Conservation (phyloP, 2,113 vertebrate species). For the Sigmodon hispidus region DNA sequence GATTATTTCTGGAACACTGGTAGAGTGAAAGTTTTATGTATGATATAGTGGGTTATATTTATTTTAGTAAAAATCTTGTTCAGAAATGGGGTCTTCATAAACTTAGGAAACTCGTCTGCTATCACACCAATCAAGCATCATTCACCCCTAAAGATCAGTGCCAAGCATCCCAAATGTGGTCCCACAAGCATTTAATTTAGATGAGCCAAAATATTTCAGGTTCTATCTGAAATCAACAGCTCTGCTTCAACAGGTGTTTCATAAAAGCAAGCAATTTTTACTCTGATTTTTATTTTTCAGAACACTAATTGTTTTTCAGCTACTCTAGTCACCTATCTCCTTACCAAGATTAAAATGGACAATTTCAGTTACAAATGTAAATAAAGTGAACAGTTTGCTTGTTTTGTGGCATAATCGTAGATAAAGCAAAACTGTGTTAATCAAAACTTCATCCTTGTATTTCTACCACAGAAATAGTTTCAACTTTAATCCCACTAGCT, state of each 20-base stretch:
- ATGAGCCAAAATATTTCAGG: not conserved
- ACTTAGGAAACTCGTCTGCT: slow-evolving; percentile 30
- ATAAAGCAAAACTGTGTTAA: not conserved
- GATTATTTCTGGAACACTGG: slow-evolving; percentile 6
- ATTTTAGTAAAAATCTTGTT: slow-evolving; percentile 66
- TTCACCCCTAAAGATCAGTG: slow-evolving; percentile 4
- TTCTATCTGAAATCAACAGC: slow-evolving; percentile 29
- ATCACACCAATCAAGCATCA: slow-evolving; percentile 52
- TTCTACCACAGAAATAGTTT: slow-evolving; percentile 15
- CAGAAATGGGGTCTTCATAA: not conserved
- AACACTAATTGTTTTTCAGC: not conserved
- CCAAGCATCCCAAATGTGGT: slow-evolving; percentile 26
- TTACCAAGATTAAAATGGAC: slow-evolving; percentile 20
- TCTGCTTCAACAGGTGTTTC: slow-evolving; percentile 29
- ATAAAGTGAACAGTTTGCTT: slow-evolving; percentile 33
- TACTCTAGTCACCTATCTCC: not conserved
- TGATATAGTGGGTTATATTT: slow-evolving; percentile 55
- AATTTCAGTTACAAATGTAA: slow-evolving; percentile 24
- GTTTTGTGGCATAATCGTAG: not conserved
- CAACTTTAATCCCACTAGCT: not conserved
- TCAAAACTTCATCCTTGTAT: not conserved
- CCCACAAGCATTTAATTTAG: slow-evolving; percentile 51
- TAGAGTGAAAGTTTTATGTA: slow-evolving; percentile 29
- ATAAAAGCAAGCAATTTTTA: slow-evolving; percentile 13
- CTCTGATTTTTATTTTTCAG: slow-evolving; percentile 21